Evolutionary conservation across 2,888 invertebrate species (phyloP), one percentile per base, ranked within the genome.

Genomic region (Pristionchus arcanus): DNA sequence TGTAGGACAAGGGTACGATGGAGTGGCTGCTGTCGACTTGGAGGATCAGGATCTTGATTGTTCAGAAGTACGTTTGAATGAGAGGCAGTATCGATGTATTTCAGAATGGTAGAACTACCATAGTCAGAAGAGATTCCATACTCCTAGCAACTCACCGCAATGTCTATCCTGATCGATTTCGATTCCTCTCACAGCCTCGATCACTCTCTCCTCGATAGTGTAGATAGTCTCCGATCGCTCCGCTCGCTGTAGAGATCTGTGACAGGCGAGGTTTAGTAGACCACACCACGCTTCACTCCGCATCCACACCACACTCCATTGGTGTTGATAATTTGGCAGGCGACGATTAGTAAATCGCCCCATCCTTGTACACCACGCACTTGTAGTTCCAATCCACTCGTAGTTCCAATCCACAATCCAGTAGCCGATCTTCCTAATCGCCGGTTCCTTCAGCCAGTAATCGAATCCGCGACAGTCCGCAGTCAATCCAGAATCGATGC

Each of bases 381-480:
- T 59, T 85, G 59, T 85, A 85, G 31, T 49, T 59, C 84, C 63
- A 63, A 28, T 85, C 84, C 37, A 85, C 19, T 15, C n/a, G 59
- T 85, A 85, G 31, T 49, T 59, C 84, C 63, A 63, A 28, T 85
- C 84, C 37, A 85, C 19, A n/a, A n/a, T n/a, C 13, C 34, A 16
- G 84, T 59, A 85, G 59, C 84, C 84, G 11, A 85, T 34, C 31
- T 34, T 55, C n/a, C 84, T n/a, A 59, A 85, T 85, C 34, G 55
- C 84, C 55, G 31, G 34, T 34, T 55, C 63, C 84, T 85, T 85
- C 84, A 85, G 59, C 84, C 84, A 85, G 37, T 85, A 85, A 59
- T 85, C 84, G 59, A 85, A 85, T 3, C 84, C 84, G 34, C 84
- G 84, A 34, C 55, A 63, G 5, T 85, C 84, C 25, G 59, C 84